Evolutionary conservation across 1,140 invertebrate species (phyloP).

Genomic region (Heliconius hermathena): DNA sequence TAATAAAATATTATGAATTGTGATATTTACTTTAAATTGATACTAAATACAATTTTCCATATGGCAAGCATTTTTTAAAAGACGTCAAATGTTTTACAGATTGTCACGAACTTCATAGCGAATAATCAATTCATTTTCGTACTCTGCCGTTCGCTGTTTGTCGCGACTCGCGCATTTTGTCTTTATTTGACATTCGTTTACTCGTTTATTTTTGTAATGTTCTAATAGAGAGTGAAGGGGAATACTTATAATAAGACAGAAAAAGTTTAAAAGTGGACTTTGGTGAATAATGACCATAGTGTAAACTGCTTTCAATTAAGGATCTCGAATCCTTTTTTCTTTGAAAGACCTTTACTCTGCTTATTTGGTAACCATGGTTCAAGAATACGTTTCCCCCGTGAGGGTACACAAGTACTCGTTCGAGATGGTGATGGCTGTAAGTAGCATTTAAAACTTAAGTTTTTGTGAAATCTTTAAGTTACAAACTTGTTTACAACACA

Average conservation of each 20-base stretch:
- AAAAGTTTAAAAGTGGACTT: slow-evolving; percentile 23
- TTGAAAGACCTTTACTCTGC: slow-evolving; percentile 45
- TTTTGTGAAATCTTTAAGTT: not conserved
- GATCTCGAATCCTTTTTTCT: slow-evolving; percentile 60
- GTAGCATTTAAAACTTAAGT: slow-evolving; percentile 68
- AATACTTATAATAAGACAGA: slow-evolving; percentile 19
- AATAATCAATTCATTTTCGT: slow-evolving; percentile 46
- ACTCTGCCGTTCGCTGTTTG: slow-evolving; percentile 40
- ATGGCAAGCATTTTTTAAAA: slow-evolving; percentile 18
- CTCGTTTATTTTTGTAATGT: slow-evolving; percentile 62
- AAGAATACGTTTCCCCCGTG: slow-evolving; percentile 97
- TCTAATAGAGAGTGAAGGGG: slow-evolving; percentile 60
- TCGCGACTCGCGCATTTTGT: slow-evolving; percentile 45
- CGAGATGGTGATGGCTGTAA: slow-evolving; percentile 97
- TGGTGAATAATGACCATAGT: slow-evolving; percentile 62
- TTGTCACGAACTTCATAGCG: slow-evolving; percentile 54
- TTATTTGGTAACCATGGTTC: slow-evolving; percentile 89
- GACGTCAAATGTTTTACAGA: slow-evolving; percentile 19
- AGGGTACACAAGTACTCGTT: slow-evolving; percentile 98
- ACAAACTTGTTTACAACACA: slow-evolving; percentile 16
- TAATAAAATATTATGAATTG: not conserved
- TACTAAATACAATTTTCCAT: not conserved
- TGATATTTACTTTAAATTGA: not conserved
- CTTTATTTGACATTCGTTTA: slow-evolving; percentile 53
- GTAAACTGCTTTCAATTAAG: slow-evolving; percentile 48